Percentiles rank a stretch among this genome's conserved stretches.
Evolutionary conservation across 2,797 vertebrate genomes (phyloP).

Genomic region (Intellagama lesueurii): DNA sequence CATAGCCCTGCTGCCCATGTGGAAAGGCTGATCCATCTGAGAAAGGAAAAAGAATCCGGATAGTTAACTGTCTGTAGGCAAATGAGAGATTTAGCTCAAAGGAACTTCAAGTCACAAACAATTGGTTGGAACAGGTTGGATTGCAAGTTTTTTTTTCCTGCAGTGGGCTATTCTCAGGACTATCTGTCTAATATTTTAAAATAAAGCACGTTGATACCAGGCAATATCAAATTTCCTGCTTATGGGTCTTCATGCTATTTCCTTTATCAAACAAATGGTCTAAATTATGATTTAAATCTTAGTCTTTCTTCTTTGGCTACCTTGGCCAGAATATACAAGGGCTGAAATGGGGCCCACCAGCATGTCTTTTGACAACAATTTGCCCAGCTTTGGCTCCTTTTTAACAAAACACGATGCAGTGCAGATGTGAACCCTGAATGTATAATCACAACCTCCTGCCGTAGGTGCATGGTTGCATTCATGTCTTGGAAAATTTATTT

Average conservation of each 20-base stretch:
- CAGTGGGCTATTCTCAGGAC: neutral
- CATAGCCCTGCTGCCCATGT: neutral
- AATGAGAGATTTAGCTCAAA: neutral
- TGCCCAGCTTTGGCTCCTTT: too few species aligned
- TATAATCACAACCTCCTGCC: neutral
- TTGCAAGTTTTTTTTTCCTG: neutral
- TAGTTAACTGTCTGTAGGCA: neutral
- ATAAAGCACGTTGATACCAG: neutral
- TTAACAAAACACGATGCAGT: neutral
- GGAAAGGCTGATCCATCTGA: conserved; percentile 9
- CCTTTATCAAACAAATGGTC: too few species aligned
- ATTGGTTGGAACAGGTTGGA: neutral
- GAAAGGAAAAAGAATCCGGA: neutral
- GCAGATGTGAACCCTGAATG: neutral
- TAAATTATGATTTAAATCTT: too few species aligned
- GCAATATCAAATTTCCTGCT: neutral
- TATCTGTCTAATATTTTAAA: too few species aligned
- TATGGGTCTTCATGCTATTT: neutral
- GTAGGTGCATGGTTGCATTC: neutral
- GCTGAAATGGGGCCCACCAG: too few species aligned
- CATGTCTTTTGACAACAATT: neutral
- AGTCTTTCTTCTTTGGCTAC: too few species aligned
- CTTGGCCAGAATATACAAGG: neutral
- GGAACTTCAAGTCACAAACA: neutral
- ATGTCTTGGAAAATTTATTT: too few species aligned